Conservation (phyloP, 2,888 invertebrate genomes). For the Atethmia centrago region DNA sequence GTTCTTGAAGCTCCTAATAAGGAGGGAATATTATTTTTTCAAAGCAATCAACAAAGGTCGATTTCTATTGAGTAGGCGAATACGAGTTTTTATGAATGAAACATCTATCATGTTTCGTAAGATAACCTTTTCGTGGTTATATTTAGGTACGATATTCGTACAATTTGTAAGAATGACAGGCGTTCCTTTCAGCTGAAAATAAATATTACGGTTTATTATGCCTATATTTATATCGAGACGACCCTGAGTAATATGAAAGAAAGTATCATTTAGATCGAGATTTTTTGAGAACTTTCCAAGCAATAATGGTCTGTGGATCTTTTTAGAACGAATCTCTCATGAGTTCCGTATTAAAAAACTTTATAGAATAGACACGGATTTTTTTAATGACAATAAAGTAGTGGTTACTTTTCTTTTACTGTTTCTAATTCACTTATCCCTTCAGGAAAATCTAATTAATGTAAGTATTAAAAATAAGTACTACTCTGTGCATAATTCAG, state of each 20-base stretch:
- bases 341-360: too few relatives aligned
- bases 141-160: conserved; percentile 19
- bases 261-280: not conserved
- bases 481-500: too few relatives aligned
- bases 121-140: conserved; percentile 44
- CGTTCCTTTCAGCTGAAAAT: conserved; percentile 22
- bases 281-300: not conserved
- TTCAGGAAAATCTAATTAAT: too few relatives aligned
- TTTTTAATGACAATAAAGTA: too few relatives aligned
- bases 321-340: not conserved
- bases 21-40: not conserved
- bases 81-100: conserved; percentile 14
- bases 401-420: too few relatives aligned
- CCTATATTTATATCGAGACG: conserved; percentile 5
- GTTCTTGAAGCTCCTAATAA: not conserved
- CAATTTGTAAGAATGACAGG: conserved; percentile 18
- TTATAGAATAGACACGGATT: too few relatives aligned
- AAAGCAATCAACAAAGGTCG: not conserved
- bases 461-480: too few relatives aligned
- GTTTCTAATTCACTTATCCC: too few relatives aligned
- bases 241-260: not conserved
- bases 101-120: conserved; percentile 1
- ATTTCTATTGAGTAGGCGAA: not conserved
- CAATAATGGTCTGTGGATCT: not conserved
- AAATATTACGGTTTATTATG: not conserved